Conservation (phyloP, 2,113 vertebrate species). For the Orthonyx spaldingii region DNA sequence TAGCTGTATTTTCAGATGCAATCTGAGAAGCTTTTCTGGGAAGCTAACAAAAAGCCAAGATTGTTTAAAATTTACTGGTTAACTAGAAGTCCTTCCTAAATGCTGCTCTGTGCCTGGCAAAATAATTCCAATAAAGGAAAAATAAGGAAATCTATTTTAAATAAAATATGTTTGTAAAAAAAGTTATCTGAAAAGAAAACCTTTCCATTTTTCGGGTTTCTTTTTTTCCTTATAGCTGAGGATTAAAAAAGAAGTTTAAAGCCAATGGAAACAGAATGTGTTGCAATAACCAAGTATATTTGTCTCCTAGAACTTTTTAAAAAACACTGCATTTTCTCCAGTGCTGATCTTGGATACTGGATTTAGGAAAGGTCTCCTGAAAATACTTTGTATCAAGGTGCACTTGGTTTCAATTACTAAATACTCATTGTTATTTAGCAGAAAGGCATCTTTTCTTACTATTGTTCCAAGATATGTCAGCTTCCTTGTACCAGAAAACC, state of each 20-base stretch:
- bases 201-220: neutral
- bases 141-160: neutral
- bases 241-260: neutral
- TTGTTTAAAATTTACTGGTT: neutral
- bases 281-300: neutral
- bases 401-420: neutral
- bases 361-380: neutral
- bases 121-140: neutral
- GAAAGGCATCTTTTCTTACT: neutral
- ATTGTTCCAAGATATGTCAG: neutral
- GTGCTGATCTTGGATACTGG: neutral
- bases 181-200: neutral
- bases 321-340: neutral
- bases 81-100: neutral
- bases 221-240: neutral
- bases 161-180: neutral
- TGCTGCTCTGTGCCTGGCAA: neutral
- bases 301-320: neutral
- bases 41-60: neutral
- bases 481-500: neutral
- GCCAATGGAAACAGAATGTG: neutral
- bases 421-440: neutral
- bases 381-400: neutral
- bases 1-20: neutral
- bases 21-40: neutral